Conservation (phyloP, 2,797 vertebrate genomes). For the Natrix natrix region DNA sequence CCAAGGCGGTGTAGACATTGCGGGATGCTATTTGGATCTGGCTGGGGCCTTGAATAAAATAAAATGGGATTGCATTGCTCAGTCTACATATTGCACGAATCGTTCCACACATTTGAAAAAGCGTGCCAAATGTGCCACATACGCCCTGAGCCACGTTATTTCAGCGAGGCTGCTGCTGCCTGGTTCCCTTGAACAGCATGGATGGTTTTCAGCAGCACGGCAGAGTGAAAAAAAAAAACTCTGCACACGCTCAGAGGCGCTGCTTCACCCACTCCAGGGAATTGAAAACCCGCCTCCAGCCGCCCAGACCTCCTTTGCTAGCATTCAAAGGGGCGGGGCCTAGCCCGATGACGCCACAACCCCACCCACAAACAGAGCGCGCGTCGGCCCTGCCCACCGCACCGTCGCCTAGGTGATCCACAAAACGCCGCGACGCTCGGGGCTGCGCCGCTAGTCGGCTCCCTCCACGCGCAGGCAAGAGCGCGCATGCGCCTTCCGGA, state of each 20-base stretch:
- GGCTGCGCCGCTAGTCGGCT: background rate
- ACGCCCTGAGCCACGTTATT: background rate
- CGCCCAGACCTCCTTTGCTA: background rate
- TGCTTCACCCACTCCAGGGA: rapidly evolving
- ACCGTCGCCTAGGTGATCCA: background rate
- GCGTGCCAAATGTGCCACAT: background rate
- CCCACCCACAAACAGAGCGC: background rate
- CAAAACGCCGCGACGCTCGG: background rate
- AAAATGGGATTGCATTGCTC: background rate
- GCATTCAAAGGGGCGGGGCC: background rate
- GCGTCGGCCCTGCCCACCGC: background rate
- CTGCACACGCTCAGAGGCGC: background rate
- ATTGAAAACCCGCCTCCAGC: no score
- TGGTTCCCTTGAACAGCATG: background rate
- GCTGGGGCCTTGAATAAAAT: background rate
- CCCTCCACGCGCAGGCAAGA: background rate
- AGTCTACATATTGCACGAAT: background rate
- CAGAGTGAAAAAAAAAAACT: background rate
- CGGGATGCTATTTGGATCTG: background rate
- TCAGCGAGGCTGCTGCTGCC: background rate
- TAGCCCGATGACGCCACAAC: background rate
- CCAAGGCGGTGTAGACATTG: background rate
- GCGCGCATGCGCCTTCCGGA: background rate
- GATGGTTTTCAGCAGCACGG: background rate
- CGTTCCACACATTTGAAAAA: background rate